These are phyloP conservation scores for Pelobates cultripes DNA, from an alignment of 2,797 vertebrate species.

Conservation along the genomic window DNA sequence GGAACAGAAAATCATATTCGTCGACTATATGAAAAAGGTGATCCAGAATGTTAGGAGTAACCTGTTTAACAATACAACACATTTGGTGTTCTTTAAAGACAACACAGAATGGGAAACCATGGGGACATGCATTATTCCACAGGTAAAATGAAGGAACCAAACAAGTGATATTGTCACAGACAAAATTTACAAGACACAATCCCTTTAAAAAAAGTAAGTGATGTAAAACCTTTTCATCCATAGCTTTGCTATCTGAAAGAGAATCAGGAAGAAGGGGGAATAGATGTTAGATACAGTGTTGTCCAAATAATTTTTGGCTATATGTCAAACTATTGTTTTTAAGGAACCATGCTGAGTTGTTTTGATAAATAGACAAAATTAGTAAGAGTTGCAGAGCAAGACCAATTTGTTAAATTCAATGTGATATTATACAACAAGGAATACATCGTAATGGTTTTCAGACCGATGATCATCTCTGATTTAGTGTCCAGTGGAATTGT, in stretches of 20 bases:
- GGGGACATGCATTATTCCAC: slow-evolving; percentile 76
- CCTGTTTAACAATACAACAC: slow-evolving; percentile 66
- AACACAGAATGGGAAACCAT: slow-evolving; percentile 71
- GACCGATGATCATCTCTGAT: background rate
- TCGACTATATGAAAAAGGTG: slow-evolving; percentile 59
- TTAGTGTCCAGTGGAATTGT: background rate
- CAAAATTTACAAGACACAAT: slow-evolving; percentile 69
- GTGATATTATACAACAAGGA: background rate
- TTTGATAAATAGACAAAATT: slow-evolving; percentile 42
- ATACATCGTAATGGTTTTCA: background rate
- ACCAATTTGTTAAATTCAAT: background rate
- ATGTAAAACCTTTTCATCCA: slow-evolving; percentile 96
- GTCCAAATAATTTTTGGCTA: slow-evolving; percentile 53
- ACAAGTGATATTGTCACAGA: slow-evolving; percentile 72
- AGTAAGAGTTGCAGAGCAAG: slow-evolving; percentile 18
- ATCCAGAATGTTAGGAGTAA: slow-evolving; percentile 59
- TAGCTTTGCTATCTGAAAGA: slow-evolving; percentile 92
- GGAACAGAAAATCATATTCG: slow-evolving; percentile 66
- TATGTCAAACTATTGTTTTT: slow-evolving; percentile 55
- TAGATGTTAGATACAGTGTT: slow-evolving; percentile 73
- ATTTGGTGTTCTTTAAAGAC: slow-evolving; percentile 65
- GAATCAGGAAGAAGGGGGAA: slow-evolving; percentile 78
- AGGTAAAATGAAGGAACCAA: slow-evolving; percentile 70
- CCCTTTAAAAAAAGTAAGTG: slow-evolving; percentile 67
- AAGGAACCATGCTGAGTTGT: slow-evolving; percentile 15